Evolutionary conservation across 2,888 invertebrate species (phyloP).

Genomic region (Amblyteles armatorius): DNA sequence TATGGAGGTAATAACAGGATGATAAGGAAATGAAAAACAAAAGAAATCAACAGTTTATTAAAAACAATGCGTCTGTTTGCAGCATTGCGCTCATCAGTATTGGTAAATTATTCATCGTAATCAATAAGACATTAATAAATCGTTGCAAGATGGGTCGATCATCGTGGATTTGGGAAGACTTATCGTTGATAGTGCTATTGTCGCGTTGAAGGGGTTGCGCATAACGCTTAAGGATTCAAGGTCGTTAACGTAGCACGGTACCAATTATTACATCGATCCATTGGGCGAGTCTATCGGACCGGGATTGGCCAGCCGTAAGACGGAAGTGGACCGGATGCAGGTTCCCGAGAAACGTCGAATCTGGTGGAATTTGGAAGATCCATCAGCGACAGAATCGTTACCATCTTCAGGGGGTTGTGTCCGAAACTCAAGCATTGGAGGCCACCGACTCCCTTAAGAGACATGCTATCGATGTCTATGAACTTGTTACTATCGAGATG

Average conservation of each 20-base stretch:
- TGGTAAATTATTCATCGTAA: background rate
- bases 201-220: no score
- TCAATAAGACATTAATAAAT: background rate
- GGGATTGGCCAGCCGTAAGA: no score
- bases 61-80: background rate
- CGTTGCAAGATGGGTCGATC: background rate
- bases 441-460: background rate
- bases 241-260: background rate
- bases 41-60: background rate
- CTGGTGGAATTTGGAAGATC: background rate
- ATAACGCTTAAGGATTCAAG: no score
- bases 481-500: slow-evolving; percentile 36
- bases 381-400: background rate
- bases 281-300: no score
- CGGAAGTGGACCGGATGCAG: background rate
- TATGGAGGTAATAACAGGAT: background rate
- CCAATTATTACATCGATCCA: background rate
- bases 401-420: slow-evolving; percentile 8
- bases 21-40: background rate
- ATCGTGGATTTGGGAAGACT: background rate
- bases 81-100: background rate
- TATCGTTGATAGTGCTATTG: background rate
- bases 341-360: slow-evolving; percentile 16
- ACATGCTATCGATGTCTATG: slow-evolving; percentile 25
- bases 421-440: background rate